phyloP scores from a whole-genome alignment of 2,113 vertebrate genomes.

The Excalfactoria chinensis region DNA sequence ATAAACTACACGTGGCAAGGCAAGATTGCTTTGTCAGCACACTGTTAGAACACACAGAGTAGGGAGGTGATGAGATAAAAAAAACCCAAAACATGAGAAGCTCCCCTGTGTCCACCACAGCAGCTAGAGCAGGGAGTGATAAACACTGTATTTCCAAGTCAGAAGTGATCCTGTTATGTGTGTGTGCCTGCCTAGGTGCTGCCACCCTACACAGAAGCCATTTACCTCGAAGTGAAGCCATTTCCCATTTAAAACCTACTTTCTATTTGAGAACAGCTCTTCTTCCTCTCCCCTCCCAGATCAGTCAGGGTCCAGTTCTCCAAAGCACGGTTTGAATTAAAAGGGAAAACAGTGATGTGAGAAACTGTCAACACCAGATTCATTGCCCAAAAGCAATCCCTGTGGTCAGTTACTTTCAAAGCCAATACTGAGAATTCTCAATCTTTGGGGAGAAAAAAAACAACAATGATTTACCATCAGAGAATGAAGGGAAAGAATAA shows the following conservation, averaged over 20 bases:
- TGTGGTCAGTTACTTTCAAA: accelerated
- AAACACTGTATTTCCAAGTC: not conserved
- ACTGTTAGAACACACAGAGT: not conserved
- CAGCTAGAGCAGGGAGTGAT: not conserved
- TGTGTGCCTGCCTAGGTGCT: accelerated
- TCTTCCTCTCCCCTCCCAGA: not conserved
- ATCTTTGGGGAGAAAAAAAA: not conserved
- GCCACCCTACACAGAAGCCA: not conserved
- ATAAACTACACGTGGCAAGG: accelerated
- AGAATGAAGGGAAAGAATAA: not conserved
- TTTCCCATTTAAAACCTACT: not conserved
- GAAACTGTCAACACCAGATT: accelerated
- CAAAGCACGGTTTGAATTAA: not conserved
- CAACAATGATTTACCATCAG: too few species aligned
- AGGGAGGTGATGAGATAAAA: not conserved
- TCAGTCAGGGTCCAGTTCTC: not conserved
- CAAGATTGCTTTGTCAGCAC: accelerated
- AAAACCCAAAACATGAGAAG: not conserved
- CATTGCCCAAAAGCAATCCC: not conserved
- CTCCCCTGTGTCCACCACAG: not conserved
- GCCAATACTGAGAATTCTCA: not conserved
- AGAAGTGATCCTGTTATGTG: accelerated
- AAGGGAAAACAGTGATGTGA: not conserved
- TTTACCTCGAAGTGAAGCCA: accelerated
- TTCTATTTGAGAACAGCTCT: not conserved